Evolutionary conservation across 1,140 invertebrate species (phyloP), one percentile per base, ranked within the genome.

Genomic region (Yoshiicerus persimilis): DNA sequence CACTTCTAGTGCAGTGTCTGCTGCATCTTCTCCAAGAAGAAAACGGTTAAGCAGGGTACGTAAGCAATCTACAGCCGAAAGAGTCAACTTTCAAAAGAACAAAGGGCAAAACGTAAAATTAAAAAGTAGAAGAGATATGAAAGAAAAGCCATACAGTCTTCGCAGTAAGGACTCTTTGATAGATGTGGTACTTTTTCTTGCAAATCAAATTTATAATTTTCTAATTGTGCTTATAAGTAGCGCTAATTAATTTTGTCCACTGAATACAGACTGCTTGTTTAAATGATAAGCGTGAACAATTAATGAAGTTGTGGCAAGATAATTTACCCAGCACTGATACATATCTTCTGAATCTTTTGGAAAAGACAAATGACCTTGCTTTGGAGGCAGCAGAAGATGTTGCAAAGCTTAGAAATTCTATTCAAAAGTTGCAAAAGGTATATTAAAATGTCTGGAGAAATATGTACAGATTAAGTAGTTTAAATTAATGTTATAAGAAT

Each of bases 261-360:
- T 25, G 34, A 25, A n/a, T 86, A 13, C 25, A 88, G 87, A 88
- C 87, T n/a, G 84, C 84, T n/a, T 88, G 83, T 56, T 84, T 88
- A 36, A 84, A 85, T 39, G 64, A 39, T 34, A 88, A 88, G 23
- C 56, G 87, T n/a, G 84, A 75, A 30, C 77, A 88, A 88, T 56
- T 88, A 11, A 88, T 88, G 87, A 85, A 34, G 32, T n/a, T 88
- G 8, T 88, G 87, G 87, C 77, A 88, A 77, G 66, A 88, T 5
- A 23, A 32, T 56, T 38, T 88, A 25, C 27, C 62, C 30, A 41
- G 39, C n/a, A 23, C 9, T 23, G 84, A 88, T 77, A 27, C 87
- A 25, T 4, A 77, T 2, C 62, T 88, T 34, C 32, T 88, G 23
- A 30, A 11, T 13, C 30, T 41, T 9, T 41, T 88, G 23, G 84